A percentile compares a stretch with the other conserved stretches of the same genome.
phyloP scores from a whole-genome alignment of 2,888 invertebrate species.

The Celastrina argiolus region DNA sequence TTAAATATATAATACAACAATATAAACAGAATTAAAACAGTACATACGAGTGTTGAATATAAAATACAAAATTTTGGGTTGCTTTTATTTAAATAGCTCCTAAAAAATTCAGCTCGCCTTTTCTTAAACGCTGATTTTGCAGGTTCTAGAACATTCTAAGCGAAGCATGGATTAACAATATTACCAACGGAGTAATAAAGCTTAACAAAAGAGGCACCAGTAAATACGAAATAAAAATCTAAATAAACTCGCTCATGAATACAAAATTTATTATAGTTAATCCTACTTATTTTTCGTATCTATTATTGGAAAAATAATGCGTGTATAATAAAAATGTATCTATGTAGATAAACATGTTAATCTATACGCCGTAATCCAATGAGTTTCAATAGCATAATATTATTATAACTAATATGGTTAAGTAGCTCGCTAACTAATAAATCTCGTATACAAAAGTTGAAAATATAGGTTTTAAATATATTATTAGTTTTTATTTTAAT shows the following conservation, averaged over 20 bases:
- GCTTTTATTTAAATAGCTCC: slow-evolving; percentile 13
- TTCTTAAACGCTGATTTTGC: slow-evolving; percentile 18
- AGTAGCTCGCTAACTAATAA: too few relatives aligned
- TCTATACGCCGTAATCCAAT: background rate
- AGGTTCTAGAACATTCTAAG: slow-evolving; percentile 13
- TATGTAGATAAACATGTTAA: background rate
- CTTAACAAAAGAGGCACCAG: slow-evolving; percentile 13
- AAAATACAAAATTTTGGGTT: slow-evolving; percentile 1
- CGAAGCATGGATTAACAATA: slow-evolving; percentile 18
- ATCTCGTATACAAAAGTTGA: too few relatives aligned
- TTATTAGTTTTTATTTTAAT: too few relatives aligned
- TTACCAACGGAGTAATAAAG: slow-evolving; percentile 19
- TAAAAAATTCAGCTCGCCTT: slow-evolving; percentile 21
- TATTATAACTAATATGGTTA: background rate
- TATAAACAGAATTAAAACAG: slow-evolving; percentile 12
- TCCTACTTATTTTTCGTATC: background rate
- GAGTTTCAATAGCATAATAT: background rate
- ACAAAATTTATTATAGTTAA: background rate
- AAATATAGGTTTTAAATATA: too few relatives aligned
- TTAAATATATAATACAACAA: slow-evolving; percentile 11
- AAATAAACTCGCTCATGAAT: slow-evolving; percentile 9
- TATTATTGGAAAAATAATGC: background rate
- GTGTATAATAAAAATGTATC: background rate
- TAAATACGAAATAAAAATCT: slow-evolving; percentile 20
- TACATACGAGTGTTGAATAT: slow-evolving; percentile 3